These are phyloP conservation scores for Ariopsis seemanni DNA, from an alignment of 2,113 vertebrate species.

Conservation along the genomic window DNA sequence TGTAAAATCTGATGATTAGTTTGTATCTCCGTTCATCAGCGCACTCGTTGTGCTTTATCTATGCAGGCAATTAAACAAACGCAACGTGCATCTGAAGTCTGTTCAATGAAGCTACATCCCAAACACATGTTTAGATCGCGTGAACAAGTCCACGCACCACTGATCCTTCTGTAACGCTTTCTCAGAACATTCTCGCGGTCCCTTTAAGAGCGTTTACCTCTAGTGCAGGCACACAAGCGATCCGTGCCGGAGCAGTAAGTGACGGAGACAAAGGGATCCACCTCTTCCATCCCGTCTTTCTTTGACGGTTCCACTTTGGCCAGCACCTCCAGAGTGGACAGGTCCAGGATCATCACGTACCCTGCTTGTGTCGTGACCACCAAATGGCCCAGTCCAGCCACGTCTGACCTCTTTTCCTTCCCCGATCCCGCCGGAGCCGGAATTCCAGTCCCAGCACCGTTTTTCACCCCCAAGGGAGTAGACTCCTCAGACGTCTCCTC, in stretches of 20 bases:
- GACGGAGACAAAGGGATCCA: conserved; percentile 94
- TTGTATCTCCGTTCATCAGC: too few relatives aligned
- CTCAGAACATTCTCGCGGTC: not conserved
- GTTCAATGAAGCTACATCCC: too few relatives aligned
- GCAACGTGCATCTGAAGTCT: too few relatives aligned
- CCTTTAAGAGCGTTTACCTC: conserved; percentile 77
- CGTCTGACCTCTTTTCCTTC: conserved; percentile 84
- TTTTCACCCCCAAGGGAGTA: conserved; percentile 79
- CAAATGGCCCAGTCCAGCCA: conserved; percentile 88
- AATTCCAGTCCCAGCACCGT: conserved; percentile 57
- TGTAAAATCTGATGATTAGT: not conserved
- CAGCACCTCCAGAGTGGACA: conserved; percentile 94
- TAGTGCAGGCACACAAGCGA: conserved; percentile 96
- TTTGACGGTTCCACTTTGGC: conserved; percentile 95
- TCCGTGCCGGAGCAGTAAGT: conserved; percentile 99
- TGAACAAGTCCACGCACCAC: not conserved
- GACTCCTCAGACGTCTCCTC: conserved; percentile 89
- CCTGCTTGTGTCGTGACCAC: conserved; percentile 97
- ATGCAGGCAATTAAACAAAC: too few relatives aligned
- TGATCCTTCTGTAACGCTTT: not conserved
- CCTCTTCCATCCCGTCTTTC: conserved; percentile 90
- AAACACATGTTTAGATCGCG: too few relatives aligned
- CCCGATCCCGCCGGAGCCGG: conserved; percentile 53
- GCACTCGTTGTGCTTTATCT: too few relatives aligned
- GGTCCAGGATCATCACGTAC: conserved; percentile 94